phyloP scores from a whole-genome alignment of 2,888 invertebrate genomes.

The Tryphoninae sp. region DNA sequence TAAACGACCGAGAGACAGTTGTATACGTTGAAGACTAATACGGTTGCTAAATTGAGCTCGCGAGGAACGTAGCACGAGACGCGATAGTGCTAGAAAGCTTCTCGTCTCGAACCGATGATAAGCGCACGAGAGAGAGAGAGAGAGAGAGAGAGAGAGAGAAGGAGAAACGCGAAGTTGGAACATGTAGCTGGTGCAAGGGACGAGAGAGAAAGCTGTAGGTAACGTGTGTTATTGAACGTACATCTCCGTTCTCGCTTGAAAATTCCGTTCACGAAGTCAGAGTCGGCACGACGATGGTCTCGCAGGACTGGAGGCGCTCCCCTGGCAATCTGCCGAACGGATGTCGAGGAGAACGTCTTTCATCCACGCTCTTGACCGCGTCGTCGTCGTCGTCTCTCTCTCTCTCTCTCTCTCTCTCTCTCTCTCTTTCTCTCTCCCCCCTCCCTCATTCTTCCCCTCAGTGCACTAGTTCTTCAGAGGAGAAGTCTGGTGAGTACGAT shows the following conservation, averaged over 20 bases:
- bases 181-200: slow-evolving; percentile 49
- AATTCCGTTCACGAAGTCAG: slow-evolving; percentile 75
- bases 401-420: slow-evolving; percentile 8
- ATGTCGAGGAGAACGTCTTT: slow-evolving; percentile 66
- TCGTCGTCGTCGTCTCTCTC: neutral
- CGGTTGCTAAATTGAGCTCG: slow-evolving; percentile 37
- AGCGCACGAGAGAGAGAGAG: neutral
- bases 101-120: slow-evolving; percentile 24
- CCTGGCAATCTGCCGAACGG: slow-evolving; percentile 77
- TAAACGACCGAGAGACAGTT: slow-evolving; percentile 33
- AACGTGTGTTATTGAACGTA: slow-evolving; percentile 62
- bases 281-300: slow-evolving; percentile 74
- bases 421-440: slow-evolving; percentile 6
- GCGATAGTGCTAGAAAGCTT: slow-evolving; percentile 27
- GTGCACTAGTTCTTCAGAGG: slow-evolving; percentile 59
- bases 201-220: slow-evolving; percentile 67
- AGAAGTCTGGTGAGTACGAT: slow-evolving; percentile 27
- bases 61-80: slow-evolving; percentile 5
- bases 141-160: slow-evolving; percentile 25
- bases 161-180: slow-evolving; percentile 50
- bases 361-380: slow-evolving; percentile 47
- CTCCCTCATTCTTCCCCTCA: slow-evolving; percentile 25
- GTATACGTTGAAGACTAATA: slow-evolving; percentile 36
- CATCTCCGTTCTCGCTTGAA: slow-evolving; percentile 67
- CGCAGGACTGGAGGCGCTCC: slow-evolving; percentile 73